Conservation (phyloP, 2,797 vertebrate genomes). For the Champsocephalus esox region DNA sequence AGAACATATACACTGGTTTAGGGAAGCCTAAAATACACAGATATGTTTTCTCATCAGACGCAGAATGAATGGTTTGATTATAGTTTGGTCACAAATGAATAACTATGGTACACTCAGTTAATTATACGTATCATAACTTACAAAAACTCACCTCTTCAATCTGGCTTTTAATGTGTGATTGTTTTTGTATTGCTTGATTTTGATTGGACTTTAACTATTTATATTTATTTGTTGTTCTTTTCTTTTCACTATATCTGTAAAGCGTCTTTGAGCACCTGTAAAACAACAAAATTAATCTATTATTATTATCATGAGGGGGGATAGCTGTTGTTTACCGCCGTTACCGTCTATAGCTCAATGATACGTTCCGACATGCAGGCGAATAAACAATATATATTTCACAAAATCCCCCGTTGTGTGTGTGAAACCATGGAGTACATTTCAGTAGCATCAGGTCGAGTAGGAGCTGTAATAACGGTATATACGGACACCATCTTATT, state of each 20-base stretch:
- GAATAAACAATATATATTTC: slow-evolving; percentile 58
- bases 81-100: slow-evolving; percentile 8
- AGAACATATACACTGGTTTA: slow-evolving; percentile 5
- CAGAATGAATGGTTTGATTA: slow-evolving; percentile 12
- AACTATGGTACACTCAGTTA: slow-evolving; percentile 17
- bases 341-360: slow-evolving; percentile 17
- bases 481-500: slow-evolving; percentile 41
- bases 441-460: slow-evolving; percentile 53
- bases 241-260: no score
- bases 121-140: slow-evolving; percentile 24
- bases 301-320: slow-evolving; percentile 20
- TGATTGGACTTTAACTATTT: no score
- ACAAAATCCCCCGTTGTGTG: slow-evolving; percentile 30
- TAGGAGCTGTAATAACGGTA: slow-evolving; percentile 46
- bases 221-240: no score
- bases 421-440: slow-evolving; percentile 38
- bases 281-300: no score
- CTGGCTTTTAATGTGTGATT: no score
- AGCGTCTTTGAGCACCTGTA: no score
- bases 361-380: slow-evolving; percentile 43
- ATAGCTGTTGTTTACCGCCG: slow-evolving; percentile 28
- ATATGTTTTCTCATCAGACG: slow-evolving; percentile 16
- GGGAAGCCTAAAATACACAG: background rate
- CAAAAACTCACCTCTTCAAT: no score
- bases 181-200: no score